Conservation (phyloP, 1,140 invertebrate genomes). For the Argopecten irradians region DNA sequence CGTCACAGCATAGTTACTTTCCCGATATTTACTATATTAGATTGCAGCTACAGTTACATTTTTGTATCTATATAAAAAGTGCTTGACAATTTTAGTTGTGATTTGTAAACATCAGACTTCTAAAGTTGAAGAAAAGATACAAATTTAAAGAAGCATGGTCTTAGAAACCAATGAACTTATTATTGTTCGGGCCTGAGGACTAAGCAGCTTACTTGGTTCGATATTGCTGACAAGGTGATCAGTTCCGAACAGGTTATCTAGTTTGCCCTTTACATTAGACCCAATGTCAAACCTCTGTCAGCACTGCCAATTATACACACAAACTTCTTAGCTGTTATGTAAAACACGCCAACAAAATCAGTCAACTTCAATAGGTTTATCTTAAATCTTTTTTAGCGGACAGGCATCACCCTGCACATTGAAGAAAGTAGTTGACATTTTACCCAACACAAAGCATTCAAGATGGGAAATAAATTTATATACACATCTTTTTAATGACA, state of each 20-base stretch:
- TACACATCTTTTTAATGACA: neutral
- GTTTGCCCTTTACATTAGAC: neutral
- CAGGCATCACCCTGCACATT: neutral
- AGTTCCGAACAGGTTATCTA: neutral
- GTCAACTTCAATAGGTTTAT: neutral
- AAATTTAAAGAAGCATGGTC: no score
- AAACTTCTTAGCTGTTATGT: neutral
- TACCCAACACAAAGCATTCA: neutral
- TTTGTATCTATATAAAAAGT: no score
- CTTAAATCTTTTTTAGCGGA: neutral
- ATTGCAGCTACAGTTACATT: no score
- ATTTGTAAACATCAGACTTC: no score
- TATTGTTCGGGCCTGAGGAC: constrained; percentile 6
- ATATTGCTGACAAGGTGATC: neutral
- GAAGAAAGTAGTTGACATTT: neutral
- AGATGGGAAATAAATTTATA: neutral
- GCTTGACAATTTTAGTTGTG: no score
- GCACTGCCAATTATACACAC: neutral
- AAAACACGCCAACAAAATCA: neutral
- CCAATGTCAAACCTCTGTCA: neutral
- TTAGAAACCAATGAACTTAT: neutral
- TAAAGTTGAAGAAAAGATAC: no score
- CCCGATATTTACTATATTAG: no score
- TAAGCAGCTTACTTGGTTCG: neutral
- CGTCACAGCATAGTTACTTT: no score